Evolutionary conservation across 2,113 vertebrate genomes (phyloP).

Genomic region (Caranx melampygus): DNA sequence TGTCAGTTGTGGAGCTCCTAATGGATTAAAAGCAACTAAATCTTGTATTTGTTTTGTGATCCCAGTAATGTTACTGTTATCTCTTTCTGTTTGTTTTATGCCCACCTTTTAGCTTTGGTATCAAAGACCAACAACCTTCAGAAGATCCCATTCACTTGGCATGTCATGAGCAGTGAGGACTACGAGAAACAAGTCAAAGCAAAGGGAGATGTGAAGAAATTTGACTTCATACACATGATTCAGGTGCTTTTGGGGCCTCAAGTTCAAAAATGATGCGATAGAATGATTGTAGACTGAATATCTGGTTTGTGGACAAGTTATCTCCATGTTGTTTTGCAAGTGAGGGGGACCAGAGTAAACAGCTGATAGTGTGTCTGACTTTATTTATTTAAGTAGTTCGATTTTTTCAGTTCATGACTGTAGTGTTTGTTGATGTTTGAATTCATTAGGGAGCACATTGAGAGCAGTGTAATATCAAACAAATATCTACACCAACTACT

Average conservation of each 20-base stretch:
- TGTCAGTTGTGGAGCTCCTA: background rate
- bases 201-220: constrained; percentile 83
- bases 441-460: background rate
- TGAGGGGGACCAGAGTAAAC: background rate
- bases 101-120: constrained; percentile 79
- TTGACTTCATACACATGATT: constrained; percentile 94
- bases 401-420: background rate
- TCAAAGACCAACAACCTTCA: constrained; percentile 81
- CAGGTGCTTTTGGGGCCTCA: constrained; percentile 81
- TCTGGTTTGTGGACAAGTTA: background rate
- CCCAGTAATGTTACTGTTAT: background rate
- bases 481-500: background rate
- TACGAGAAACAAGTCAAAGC: constrained; percentile 84
- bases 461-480: background rate
- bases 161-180: constrained; percentile 84
- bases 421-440: background rate
- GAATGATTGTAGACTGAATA: background rate
- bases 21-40: background rate
- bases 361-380: background rate
- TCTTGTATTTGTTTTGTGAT: background rate
- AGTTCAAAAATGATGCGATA: background rate
- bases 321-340: background rate
- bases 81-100: background rate
- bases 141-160: constrained; percentile 88
- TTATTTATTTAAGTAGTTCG: background rate